Conservation (phyloP, 2,888 invertebrate genomes). For the Fabriciana adippe region DNA sequence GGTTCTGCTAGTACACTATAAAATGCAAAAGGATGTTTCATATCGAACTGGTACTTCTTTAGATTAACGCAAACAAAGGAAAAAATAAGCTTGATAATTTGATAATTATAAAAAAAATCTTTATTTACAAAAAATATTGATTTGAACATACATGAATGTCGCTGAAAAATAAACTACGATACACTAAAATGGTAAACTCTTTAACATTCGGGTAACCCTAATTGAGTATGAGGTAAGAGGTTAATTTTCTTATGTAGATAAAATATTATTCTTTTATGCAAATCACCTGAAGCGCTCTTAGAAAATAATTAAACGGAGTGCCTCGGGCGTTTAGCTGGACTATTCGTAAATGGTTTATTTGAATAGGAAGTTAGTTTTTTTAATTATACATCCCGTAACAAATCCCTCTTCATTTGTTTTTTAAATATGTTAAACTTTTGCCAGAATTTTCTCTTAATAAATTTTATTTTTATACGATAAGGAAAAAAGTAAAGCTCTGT, state of each 20-base stretch:
- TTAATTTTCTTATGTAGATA: slow-evolving; percentile 75
- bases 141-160: too few relatives aligned
- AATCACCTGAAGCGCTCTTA: slow-evolving; percentile 61
- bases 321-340: slow-evolving; percentile 62
- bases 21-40: too few relatives aligned
- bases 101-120: too few relatives aligned
- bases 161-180: slow-evolving; percentile 54
- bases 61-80: too few relatives aligned
- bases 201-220: slow-evolving; percentile 59
- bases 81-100: too few relatives aligned
- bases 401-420: slow-evolving; percentile 45
- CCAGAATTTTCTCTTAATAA: slow-evolving; percentile 7
- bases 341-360: slow-evolving; percentile 70
- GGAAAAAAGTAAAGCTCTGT: too few relatives aligned
- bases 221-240: slow-evolving; percentile 73
- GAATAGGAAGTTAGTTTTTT: slow-evolving; percentile 63
- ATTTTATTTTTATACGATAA: too few relatives aligned
- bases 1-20: too few relatives aligned
- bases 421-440: slow-evolving; percentile 28
- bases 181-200: slow-evolving; percentile 44
- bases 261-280: slow-evolving; percentile 80
- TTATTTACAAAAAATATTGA: too few relatives aligned
- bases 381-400: slow-evolving; percentile 47
- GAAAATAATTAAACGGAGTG: slow-evolving; percentile 75
- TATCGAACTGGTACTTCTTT: too few relatives aligned